phyloP scores from a whole-genome alignment of 2,113 vertebrate genomes.

The Piaya cayana region DNA sequence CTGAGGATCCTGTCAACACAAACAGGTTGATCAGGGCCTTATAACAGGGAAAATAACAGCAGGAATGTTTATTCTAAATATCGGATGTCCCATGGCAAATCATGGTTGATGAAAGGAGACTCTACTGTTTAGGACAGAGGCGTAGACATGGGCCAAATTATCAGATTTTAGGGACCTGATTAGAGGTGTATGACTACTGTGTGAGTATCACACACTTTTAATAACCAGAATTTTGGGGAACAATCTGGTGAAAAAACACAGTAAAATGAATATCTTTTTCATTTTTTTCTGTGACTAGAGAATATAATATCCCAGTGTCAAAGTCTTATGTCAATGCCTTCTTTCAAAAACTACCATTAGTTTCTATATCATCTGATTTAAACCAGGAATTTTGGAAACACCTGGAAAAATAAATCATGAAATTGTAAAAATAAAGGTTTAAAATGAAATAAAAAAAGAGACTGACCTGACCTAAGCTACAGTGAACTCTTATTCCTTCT shows the following conservation, averaged over 20 bases:
- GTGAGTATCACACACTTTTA: background rate
- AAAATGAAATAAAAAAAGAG: background rate
- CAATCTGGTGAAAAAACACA: background rate
- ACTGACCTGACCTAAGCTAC: background rate
- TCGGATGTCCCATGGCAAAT: background rate
- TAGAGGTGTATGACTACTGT: background rate
- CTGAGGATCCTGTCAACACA: background rate
- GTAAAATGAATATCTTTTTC: background rate
- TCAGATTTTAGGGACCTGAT: background rate
- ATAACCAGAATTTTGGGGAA: background rate
- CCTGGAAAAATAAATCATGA: slow-evolving; percentile 14
- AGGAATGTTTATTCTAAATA: background rate
- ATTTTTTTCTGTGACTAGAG: background rate
- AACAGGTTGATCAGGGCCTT: background rate
- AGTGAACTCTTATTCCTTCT: background rate
- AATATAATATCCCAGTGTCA: background rate
- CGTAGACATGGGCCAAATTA: background rate
- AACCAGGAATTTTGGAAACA: slow-evolving; percentile 23
- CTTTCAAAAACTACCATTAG: background rate
- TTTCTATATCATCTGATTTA: slow-evolving; percentile 21
- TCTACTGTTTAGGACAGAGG: rapidly evolving
- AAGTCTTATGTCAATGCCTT: background rate
- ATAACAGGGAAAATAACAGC: background rate
- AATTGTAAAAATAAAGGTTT: slow-evolving; percentile 32
- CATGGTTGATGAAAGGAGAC: background rate